Evolutionary conservation across 2,888 invertebrate species (phyloP).

Genomic region (Lithophane socia): DNA sequence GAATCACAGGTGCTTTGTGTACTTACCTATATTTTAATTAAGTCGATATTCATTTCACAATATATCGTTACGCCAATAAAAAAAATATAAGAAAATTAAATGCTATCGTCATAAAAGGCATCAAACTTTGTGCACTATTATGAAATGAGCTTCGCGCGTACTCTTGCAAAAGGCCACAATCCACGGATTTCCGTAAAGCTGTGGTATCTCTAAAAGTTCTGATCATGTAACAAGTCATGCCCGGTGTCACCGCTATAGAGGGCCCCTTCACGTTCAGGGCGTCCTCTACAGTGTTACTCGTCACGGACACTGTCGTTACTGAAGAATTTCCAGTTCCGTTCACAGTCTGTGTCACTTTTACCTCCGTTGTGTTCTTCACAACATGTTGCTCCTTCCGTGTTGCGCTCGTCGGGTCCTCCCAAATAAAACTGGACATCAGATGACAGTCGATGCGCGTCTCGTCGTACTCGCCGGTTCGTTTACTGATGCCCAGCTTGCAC

Average conservation of each 20-base stretch:
- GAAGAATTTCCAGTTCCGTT: conserved; percentile 48
- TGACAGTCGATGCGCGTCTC: conserved; percentile 79
- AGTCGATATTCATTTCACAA: no score
- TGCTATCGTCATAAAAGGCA: conserved; percentile 10
- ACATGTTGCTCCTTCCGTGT: conserved; percentile 48
- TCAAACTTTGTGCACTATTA: conserved; percentile 48
- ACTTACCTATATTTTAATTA: no score
- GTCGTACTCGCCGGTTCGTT: conserved; percentile 77
- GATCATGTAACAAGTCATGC: conserved; percentile 79
- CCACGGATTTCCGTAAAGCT: conserved; percentile 71
- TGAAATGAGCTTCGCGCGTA: conserved; percentile 75
- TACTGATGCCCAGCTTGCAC: conserved; percentile 77
- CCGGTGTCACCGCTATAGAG: conserved; percentile 75
- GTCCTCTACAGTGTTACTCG: conserved; percentile 74
- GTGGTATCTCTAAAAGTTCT: conserved; percentile 68
- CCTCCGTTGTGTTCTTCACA: conserved; percentile 63
- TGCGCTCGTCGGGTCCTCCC: conserved; percentile 65
- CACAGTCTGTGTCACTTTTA: conserved; percentile 57
- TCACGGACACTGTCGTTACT: conserved; percentile 63
- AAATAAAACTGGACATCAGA: conserved; percentile 80
- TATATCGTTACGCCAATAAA: no score
- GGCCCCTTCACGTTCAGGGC: conserved; percentile 78
- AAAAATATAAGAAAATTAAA: conserved; percentile 36
- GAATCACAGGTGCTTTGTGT: no score
- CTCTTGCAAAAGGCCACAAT: conserved; percentile 78